Percentiles rank a stretch among this genome's conserved stretches.
Evolutionary conservation across 2,113 vertebrate genomes (phyloP).

Genomic region (Eublepharis macularius): DNA sequence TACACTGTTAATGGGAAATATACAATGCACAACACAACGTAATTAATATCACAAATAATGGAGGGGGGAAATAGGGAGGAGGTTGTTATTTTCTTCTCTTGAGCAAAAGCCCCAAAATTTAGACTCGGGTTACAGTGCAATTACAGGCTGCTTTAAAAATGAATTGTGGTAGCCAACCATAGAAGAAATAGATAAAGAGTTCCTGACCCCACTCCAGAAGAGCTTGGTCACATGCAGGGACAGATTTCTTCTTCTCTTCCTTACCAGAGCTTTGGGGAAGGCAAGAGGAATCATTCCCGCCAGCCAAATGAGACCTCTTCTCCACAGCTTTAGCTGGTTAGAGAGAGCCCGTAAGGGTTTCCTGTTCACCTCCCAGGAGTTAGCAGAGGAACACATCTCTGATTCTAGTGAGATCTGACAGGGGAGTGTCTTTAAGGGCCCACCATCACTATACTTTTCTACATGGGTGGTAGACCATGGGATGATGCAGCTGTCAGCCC

Average conservation of each 20-base stretch:
- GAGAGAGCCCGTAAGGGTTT: neutral
- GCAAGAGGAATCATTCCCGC: neutral
- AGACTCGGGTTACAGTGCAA: too few relatives aligned
- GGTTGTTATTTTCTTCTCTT: too few relatives aligned
- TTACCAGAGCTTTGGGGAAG: neutral
- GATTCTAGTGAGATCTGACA: neutral
- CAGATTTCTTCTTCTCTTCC: neutral
- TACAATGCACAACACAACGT: neutral
- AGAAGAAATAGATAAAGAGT: neutral
- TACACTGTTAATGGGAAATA: neutral
- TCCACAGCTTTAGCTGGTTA: neutral
- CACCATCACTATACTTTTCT: too few relatives aligned
- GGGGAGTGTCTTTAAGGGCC: too few relatives aligned
- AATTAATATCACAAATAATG: neutral
- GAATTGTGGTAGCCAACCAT: neutral
- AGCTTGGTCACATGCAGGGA: too few relatives aligned
- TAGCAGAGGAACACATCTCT: neutral
- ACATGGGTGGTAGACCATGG: neutral
- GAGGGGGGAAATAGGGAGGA: too few relatives aligned
- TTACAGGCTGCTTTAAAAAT: too few relatives aligned
- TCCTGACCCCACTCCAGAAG: too few relatives aligned
- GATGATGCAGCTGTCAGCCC: neutral
- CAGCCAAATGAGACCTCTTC: neutral
- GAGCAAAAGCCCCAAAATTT: too few relatives aligned
- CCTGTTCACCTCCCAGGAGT: too few relatives aligned